Percentiles rank a stretch among this genome's conserved stretches.
Evolutionary conservation across 1,140 invertebrate species (phyloP).

Genomic region (Lepidurus arcticus): DNA sequence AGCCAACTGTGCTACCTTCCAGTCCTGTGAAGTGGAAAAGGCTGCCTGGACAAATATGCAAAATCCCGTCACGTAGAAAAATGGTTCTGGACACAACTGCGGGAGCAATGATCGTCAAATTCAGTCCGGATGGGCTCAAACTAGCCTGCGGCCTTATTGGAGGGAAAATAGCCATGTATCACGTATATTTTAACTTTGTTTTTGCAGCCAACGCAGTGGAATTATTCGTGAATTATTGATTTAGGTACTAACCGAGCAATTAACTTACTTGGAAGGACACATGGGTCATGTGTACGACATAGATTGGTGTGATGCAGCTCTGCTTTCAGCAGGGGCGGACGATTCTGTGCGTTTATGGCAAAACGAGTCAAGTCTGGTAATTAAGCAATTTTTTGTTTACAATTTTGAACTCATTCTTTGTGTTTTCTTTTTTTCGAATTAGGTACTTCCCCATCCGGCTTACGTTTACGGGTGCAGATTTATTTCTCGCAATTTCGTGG

Average conservation of each 20-base stretch:
- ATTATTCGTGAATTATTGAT: not conserved
- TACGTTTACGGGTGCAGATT: constrained; percentile 24
- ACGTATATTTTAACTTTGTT: not conserved
- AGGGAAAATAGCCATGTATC: constrained; percentile 3
- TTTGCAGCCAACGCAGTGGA: too few species aligned
- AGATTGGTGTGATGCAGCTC: not conserved
- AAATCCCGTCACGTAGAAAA: constrained; percentile 9
- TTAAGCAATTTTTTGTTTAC: not conserved
- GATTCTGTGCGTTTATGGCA: constrained; percentile 24
- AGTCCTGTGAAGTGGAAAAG: constrained; percentile 12
- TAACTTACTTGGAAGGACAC: constrained; percentile 23
- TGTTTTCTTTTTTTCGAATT: not conserved
- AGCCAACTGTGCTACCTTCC: not conserved
- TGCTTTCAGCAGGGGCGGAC: constrained; percentile 20
- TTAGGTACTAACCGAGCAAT: not conserved
- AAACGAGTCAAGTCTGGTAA: not conserved
- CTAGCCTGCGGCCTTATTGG: constrained; percentile 18
- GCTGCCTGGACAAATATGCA: constrained; percentile 23
- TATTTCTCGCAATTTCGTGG: not conserved
- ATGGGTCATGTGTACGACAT: constrained; percentile 22
- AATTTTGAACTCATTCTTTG: too few species aligned
- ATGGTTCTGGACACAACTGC: not conserved
- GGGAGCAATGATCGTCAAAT: constrained; percentile 20
- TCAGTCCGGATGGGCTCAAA: constrained; percentile 23
- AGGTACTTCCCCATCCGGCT: constrained; percentile 26